A percentile compares a stretch with the other conserved stretches of the same genome.
Evolutionary conservation across 2,113 vertebrate genomes (phyloP).

Genomic region (Cygnus buccinator): DNA sequence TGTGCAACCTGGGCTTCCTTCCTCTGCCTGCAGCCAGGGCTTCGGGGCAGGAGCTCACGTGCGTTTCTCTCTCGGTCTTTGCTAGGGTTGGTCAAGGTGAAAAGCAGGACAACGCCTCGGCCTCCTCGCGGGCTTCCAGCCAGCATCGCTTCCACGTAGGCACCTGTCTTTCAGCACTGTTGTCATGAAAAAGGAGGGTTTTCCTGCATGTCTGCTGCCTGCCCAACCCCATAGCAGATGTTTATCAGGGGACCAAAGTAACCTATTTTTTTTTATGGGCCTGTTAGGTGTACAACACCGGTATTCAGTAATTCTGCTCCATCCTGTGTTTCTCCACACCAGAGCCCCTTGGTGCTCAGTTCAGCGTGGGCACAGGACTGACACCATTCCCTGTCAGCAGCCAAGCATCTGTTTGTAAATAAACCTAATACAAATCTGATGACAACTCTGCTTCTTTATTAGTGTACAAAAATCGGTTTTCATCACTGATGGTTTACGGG

Average conservation of each 20-base stretch:
- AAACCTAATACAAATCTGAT: background rate
- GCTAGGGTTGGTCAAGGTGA: background rate
- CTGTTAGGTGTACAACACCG: no score
- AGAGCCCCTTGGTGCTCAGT: accelerated
- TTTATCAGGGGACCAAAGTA: background rate
- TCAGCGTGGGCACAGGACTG: background rate
- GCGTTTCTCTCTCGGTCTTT: background rate
- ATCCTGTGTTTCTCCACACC: accelerated
- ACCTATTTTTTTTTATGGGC: background rate
- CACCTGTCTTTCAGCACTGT: background rate
- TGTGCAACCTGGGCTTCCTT: background rate
- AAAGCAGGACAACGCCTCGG: accelerated
- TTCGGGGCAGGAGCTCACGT: background rate
- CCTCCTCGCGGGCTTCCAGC: background rate
- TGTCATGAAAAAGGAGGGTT: background rate
- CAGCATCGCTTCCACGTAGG: accelerated
- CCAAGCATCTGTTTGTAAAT: background rate
- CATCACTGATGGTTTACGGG: background rate
- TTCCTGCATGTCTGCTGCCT: background rate
- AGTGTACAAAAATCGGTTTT: background rate
- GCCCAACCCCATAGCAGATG: background rate
- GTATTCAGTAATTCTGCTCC: background rate
- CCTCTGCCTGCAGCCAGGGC: background rate
- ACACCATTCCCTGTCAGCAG: background rate
- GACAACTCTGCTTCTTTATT: background rate